Base-by-base conservation (phyloP, 2,113 vertebrate genomes). In the Percopsis transmontana region DNA sequence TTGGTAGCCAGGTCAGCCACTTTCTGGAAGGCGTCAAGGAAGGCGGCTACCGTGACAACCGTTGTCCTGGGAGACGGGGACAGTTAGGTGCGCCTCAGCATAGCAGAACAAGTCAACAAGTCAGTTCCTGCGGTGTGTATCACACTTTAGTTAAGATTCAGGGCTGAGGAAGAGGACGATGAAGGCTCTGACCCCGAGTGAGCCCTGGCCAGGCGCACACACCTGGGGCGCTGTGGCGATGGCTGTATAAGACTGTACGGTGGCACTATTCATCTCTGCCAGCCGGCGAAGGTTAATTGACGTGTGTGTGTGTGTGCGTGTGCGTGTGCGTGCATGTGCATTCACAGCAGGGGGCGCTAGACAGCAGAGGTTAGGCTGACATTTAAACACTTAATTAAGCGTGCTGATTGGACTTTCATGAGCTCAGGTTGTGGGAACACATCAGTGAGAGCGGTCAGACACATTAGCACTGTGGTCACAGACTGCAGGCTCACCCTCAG, bases 1-100 rank as follows among this genome's bases (percentile, higher is more conserved):
- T 88, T 90, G 27, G 91, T 93, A 0, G 93, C 93, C 75, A 93
- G 70, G 83, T 94, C 92, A 0, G 93, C 92, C 66, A 94, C 92
- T 68, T 92, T 94, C 87, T 94, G 93, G 72, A 94, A 94, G 41
- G 93, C 90, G 5, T 94, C 93, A 60, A 94, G 82, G 79, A 94
- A 94, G 2, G 92, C 79, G 1, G 90, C 90, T 0, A 91, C 87
- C 0, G 90, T 90, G 5, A 91, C 87, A 1, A 92, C 87, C 0
- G 91, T 94, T 1, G 89, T 88, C 86, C 93, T 94, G 80, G 39
- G 76, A 84, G 51, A 87, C 45, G 55, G 58, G 62, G 23, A 23
- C 61, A 57, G 38, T 66, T 58, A 77, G 38, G 58, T 24, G 24
- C 38, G 24, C 12, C 24, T 33, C 23, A 62, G 33, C 16, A 10